phyloP scores from a whole-genome alignment of 2,113 vertebrate species.

The Alexandromys fortis region DNA sequence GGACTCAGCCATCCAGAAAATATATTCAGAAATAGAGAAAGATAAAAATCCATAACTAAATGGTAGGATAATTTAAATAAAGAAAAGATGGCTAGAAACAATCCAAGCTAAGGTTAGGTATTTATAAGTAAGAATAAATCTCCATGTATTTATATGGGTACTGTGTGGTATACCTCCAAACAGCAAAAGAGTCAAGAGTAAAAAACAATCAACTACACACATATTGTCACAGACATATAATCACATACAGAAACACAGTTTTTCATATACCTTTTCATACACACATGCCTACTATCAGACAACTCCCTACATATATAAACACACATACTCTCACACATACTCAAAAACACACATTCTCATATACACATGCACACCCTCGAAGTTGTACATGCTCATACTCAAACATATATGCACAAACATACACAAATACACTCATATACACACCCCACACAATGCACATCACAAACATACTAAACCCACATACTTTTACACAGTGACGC shows the following conservation, averaged over 20 bases:
- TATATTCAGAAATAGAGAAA: too few relatives aligned
- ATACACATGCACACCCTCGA: not conserved
- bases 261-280: not conserved
- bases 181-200: too few relatives aligned
- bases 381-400: not conserved
- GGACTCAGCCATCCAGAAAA: too few relatives aligned
- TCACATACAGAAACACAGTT: not conserved
- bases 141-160: too few relatives aligned
- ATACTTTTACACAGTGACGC: not conserved
- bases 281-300: not conserved
- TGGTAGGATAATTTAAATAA: too few relatives aligned
- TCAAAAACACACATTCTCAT: too few relatives aligned
- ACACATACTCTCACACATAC: not conserved
- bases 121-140: too few relatives aligned
- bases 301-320: not conserved
- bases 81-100: too few relatives aligned
- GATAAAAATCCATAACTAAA: too few relatives aligned
- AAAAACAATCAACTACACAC: too few relatives aligned
- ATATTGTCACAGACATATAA: not conserved
- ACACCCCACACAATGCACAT: not conserved
- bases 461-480: not conserved
- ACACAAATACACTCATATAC: not conserved
- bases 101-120: too few relatives aligned
- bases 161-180: too few relatives aligned
- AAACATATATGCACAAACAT: not conserved